Evolutionary conservation across 1,140 invertebrate genomes (phyloP).

Genomic region (Solenopsis invicta): DNA sequence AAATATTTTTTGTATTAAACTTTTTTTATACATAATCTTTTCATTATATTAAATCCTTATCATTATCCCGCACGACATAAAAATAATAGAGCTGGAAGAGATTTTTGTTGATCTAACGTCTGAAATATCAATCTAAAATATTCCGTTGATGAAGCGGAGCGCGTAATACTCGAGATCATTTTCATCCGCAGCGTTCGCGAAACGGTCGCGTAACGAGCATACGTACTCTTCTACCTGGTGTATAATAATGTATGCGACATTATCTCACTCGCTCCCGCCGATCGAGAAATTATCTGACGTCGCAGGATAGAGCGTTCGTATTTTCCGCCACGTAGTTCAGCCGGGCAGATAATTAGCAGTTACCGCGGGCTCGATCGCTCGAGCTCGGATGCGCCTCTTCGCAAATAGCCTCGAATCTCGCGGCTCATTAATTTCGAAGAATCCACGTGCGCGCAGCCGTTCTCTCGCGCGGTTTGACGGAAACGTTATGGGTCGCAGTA

Average conservation of each 20-base stretch:
- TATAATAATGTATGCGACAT: conserved; percentile 33
- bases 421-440: conserved; percentile 81
- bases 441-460: conserved; percentile 73
- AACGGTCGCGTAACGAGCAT: conserved; percentile 18
- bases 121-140: background rate
- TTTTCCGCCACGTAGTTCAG: conserved; percentile 56
- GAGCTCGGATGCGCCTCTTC: conserved; percentile 35
- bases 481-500: conserved; percentile 58
- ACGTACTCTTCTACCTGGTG: background rate
- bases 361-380: conserved; percentile 9
- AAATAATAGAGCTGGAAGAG: background rate
- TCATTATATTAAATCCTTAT: background rate
- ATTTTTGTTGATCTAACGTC: background rate
- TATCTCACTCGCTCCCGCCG: conserved; percentile 36
- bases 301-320: conserved; percentile 11
- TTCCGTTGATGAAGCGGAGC: background rate
- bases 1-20: background rate
- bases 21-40: too few species aligned
- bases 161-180: conserved; percentile 2
- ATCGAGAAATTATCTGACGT: conserved; percentile 38
- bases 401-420: conserved; percentile 73
- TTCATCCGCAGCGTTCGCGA: background rate
- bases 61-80: background rate
- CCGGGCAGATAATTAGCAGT: conserved; percentile 51
- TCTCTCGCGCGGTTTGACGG: conserved; percentile 26